Base-by-base conservation (phyloP, 1,140 invertebrate species). In the Scaptomyza graminum region DNA sequence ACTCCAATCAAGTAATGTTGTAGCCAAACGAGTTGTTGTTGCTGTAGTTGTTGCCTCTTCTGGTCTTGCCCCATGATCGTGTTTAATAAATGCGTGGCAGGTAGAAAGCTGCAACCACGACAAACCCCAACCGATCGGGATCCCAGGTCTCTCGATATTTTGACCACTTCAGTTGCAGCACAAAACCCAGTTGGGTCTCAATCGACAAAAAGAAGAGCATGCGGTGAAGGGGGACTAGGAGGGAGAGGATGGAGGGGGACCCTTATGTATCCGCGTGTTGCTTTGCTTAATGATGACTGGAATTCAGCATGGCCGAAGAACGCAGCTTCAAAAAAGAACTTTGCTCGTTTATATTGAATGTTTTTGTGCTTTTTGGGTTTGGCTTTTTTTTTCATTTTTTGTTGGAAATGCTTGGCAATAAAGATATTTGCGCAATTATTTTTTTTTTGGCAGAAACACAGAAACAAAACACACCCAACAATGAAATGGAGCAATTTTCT, bases 271-370 rank as follows among this genome's bases (percentile, higher is more conserved):
- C 72, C 68, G 63, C 49, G 59, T 65, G 74, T 74, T 73, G 68
- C 67, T 63, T 71, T 64, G 68, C 75, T 83, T 83, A 83, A 83
- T 83, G 79, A 83, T 83, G 82, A 75, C 68, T 76, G 87, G 87
- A 90, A 90, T 90, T 79, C 87, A 90, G 87, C 87, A 90, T 90
- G 87, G 87, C 87, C 87, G 87, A 74, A 79, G 37, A 39, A 39
- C 37, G 37, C 37, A 41, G 25, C 51, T 22, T 8, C 34, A 9
- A 43, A 50, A 65, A 28, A 28, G 61, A 75, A 47, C 66, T 60
- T 7, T 69, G 62, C 51, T 64, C 66, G 74, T 64, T 71, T 73
- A 73, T 73, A 73, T 77, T 73, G 57, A 69, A 65, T 63, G 60
- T 57, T 39, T 11, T 47, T 28, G 28, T 39, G 16, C 55, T 31